Conservation (phyloP, 1,140 invertebrate species). For the Polypedilum vanderplanki region DNA sequence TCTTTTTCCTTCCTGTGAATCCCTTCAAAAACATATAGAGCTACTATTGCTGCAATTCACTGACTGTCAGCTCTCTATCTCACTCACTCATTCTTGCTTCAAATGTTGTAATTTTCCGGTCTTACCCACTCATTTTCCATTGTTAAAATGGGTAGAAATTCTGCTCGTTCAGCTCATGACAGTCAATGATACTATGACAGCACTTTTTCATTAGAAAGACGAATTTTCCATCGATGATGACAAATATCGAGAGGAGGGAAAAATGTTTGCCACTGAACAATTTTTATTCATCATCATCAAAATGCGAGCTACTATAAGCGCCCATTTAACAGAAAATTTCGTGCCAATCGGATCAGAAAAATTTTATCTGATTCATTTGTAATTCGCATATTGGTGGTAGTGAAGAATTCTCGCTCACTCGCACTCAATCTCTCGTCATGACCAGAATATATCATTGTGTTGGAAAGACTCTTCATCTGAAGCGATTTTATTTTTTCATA, state of each 20-base stretch:
- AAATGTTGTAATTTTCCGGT: neutral
- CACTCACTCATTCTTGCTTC: neutral
- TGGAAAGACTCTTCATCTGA: constrained; percentile 6
- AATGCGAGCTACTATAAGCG: neutral
- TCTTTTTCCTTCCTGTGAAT: no score
- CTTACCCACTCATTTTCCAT: neutral
- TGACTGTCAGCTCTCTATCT: neutral
- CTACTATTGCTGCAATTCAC: no score
- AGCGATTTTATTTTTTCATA: constrained; percentile 4
- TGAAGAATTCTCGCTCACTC: neutral
- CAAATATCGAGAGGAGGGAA: neutral
- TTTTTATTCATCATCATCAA: neutral
- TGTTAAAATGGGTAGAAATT: neutral
- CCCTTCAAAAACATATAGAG: no score
- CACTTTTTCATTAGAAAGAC: neutral
- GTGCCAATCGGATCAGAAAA: constrained; percentile 26
- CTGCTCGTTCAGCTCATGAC: neutral
- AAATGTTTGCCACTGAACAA: no score
- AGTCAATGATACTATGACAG: neutral
- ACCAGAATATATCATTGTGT: neutral
- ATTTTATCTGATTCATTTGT: constrained; percentile 25
- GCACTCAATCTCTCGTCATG: no score
- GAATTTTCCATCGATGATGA: neutral
- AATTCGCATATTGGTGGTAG: neutral
- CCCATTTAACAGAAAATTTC: constrained; percentile 12